Conservation (phyloP, 2,113 vertebrate species). For the Tenebrosternarchus preto region DNA sequence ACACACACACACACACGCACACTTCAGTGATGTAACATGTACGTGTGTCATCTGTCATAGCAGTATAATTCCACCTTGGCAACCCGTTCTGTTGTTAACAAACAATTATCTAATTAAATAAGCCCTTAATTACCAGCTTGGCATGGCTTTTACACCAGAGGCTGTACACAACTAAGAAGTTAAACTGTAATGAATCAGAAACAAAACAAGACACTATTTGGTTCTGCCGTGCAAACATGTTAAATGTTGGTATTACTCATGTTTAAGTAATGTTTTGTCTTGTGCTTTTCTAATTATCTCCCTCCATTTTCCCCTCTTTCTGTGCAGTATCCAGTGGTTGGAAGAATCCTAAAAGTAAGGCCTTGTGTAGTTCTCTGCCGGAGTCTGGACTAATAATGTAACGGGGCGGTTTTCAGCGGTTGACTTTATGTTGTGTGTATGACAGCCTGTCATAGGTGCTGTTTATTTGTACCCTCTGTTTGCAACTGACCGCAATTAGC, state of each 20-base stretch:
- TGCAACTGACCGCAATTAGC: conserved; percentile 61
- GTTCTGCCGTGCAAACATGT: too few relatives aligned
- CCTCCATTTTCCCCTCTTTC: too few relatives aligned
- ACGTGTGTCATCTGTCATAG: background rate
- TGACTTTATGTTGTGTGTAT: conserved; percentile 58
- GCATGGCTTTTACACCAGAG: background rate
- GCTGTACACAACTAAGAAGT: background rate
- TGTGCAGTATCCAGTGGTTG: too few relatives aligned
- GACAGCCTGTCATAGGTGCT: conserved; percentile 38
- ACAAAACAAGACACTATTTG: too few relatives aligned
- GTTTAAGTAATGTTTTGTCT: too few relatives aligned
- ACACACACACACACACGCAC: conserved; percentile 47
- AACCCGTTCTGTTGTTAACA: background rate
- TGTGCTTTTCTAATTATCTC: too few relatives aligned
- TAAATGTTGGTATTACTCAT: too few relatives aligned
- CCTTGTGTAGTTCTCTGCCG: background rate
- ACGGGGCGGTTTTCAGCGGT: conserved; percentile 41
- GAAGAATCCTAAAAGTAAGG: too few relatives aligned
- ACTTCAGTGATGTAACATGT: background rate
- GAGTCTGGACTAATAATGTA: conserved; percentile 28
- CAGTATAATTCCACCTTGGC: background rate
- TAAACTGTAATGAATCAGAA: background rate
- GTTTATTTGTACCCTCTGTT: conserved; percentile 59
- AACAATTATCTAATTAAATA: too few relatives aligned
- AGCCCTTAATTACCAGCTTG: too few relatives aligned